A percentile compares a stretch with the other conserved stretches of the same genome.
These are phyloP conservation scores for Fopius arisanus DNA, from an alignment of 1,140 invertebrate genomes.

Conservation along the genomic window DNA sequence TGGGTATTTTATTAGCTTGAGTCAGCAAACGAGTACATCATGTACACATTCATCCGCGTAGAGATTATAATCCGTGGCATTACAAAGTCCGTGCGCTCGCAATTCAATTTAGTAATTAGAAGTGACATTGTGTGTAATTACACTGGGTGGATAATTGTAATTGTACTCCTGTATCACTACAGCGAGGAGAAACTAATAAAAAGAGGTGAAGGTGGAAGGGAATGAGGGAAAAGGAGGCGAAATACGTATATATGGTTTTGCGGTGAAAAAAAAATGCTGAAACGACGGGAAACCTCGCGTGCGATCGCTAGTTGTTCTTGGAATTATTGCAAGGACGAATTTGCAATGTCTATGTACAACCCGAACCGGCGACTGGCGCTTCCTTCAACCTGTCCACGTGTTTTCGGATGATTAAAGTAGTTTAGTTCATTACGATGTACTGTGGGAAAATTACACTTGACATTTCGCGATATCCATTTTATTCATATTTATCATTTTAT, in stretches of 20 bases:
- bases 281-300: conserved; percentile 28
- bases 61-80: background rate
- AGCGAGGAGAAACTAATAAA: conserved; percentile 24
- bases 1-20: background rate
- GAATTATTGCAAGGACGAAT: conserved; percentile 48
- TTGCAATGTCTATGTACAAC: background rate
- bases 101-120: conserved; percentile 61
- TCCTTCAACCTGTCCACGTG: background rate
- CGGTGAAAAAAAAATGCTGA: background rate
- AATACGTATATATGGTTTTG: background rate
- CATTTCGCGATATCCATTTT: no score
- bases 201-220: conserved; percentile 18
- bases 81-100: conserved; percentile 23
- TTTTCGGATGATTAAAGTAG: background rate
- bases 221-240: conserved; percentile 1
- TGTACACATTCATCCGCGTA: background rate
- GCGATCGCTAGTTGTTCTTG: conserved; percentile 43
- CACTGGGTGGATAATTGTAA: conserved; percentile 52
- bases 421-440: no score
- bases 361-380: background rate
- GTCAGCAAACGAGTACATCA: background rate
- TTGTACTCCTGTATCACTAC: conserved; percentile 41
- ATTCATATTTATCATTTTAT: no score
- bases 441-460: no score
- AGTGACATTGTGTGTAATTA: conserved; percentile 58